Evolutionary conservation across 1,140 invertebrate genomes (phyloP), one percentile per base, ranked within the genome.

Genomic region (Argopecten irradians): DNA sequence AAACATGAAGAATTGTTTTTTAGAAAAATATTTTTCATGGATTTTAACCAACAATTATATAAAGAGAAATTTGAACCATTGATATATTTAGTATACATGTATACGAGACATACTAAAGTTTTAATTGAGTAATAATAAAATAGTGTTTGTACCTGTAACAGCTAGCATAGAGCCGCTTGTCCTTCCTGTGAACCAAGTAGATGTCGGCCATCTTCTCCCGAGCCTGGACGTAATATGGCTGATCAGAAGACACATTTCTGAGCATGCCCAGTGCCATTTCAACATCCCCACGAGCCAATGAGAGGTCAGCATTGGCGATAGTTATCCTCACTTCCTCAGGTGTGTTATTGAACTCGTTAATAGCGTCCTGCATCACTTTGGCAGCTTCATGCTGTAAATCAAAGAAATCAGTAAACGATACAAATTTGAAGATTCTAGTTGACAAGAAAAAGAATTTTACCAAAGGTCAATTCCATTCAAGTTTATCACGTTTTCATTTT

Each of bases 151-250:
- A 96, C 96, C 94, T 96, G 92, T 97, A 97, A 93, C 96, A 97
- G 34, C 95, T 94, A 36, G 96, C 96, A 95, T 96, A 97, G 84
- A 96, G 94, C 86, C 96, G 96, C 35, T 97, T 97, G 96, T 99
- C 98, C 90, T 98, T 98, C 84, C 97, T 97, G 88, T 98, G 96
- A 87, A 98, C 97, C 82, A 99, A 96, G 95, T 99, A 98, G 89
- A 99, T 98, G 86, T 99, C 97, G 3, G 98, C 99, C 96, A 99
- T 97, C 96, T 98, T 98, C 85, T 97, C 98, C 87, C 98, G 97
- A 0, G 98, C 98, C 96, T 98, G 94, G 86, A 97, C 96, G 95
- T 98, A 99, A 95, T 98, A 98, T 0, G 97, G 96, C 91, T 99
- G 97, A 34, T 97, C 97, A 0, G 98, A 96, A 90, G 96, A 96